Conservation (phyloP, 2,888 invertebrate genomes). For the Stegophylla sp. region DNA sequence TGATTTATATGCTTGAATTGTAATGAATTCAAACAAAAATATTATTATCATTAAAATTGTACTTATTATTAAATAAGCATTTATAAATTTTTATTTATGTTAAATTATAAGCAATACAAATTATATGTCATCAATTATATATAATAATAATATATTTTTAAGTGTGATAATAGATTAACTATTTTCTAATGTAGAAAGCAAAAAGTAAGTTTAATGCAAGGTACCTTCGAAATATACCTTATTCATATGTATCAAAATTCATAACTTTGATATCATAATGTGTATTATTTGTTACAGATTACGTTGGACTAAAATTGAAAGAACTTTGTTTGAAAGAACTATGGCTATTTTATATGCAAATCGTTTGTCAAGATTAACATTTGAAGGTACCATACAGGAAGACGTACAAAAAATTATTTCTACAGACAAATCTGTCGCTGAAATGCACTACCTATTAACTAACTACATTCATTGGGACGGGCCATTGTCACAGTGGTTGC, state of each 20-base stretch:
- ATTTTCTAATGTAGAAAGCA: background rate
- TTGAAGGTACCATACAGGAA: conserved; percentile 70
- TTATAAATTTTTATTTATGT: too few species aligned
- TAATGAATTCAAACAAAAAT: too few species aligned
- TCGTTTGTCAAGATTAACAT: conserved; percentile 72
- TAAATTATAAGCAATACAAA: too few species aligned
- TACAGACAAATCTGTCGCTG: conserved; percentile 75
- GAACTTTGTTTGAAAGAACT: conserved; percentile 72
- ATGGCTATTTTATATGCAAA: conserved; percentile 74
- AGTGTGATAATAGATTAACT: too few species aligned
- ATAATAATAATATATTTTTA: too few species aligned
- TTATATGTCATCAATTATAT: too few species aligned
- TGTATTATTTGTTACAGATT: conserved; percentile 65
- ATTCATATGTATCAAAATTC: background rate
- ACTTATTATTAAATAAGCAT: too few species aligned
- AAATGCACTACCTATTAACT: conserved; percentile 72
- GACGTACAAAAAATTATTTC: conserved; percentile 73
- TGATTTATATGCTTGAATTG: too few species aligned
- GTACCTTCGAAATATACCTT: background rate
- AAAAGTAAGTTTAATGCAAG: background rate
- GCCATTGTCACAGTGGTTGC: conserved; percentile 79
- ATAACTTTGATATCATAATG: conserved; percentile 13
- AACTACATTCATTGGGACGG: conserved; percentile 77
- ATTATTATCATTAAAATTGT: too few species aligned
- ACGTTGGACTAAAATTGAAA: conserved; percentile 74